These are phyloP conservation scores for Stramonita haemastoma DNA, from an alignment of 2,888 invertebrate genomes.

Conservation along the genomic window DNA sequence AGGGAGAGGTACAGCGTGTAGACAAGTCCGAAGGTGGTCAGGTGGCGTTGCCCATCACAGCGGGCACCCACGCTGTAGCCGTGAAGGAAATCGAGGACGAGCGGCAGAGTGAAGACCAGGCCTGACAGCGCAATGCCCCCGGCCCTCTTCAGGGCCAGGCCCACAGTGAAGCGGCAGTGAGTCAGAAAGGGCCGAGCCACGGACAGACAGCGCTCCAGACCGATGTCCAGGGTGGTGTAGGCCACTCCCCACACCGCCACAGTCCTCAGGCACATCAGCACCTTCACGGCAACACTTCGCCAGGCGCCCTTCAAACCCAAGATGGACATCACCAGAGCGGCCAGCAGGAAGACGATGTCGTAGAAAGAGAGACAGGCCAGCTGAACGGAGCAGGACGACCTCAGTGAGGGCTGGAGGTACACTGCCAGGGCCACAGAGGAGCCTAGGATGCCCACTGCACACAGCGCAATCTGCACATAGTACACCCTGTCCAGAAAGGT, in stretches of 20 bases:
- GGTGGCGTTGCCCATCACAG: not conserved
- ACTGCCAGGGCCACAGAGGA: not conserved
- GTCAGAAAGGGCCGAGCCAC: slow-evolving; percentile 31
- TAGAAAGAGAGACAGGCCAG: slow-evolving; percentile 30
- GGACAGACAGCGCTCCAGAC: slow-evolving; percentile 26
- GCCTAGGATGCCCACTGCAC: slow-evolving; percentile 15
- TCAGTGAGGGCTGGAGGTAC: not conserved
- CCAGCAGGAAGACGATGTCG: slow-evolving; percentile 25
- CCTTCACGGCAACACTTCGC: not conserved
- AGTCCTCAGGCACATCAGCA: slow-evolving; percentile 1
- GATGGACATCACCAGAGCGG: slow-evolving; percentile 10
- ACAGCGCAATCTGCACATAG: slow-evolving; percentile 25
- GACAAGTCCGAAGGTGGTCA: slow-evolving; percentile 37
- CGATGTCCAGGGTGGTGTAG: slow-evolving; percentile 36
- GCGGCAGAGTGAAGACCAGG: slow-evolving; percentile 23
- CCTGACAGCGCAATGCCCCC: slow-evolving; percentile 15
- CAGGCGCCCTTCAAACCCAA: not conserved
- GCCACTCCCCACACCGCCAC: slow-evolving; percentile 34
- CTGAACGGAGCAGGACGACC: slow-evolving; percentile 28
- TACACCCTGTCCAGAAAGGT: not conserved
- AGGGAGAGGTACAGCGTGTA: slow-evolving; percentile 36
- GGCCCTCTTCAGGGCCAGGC: slow-evolving; percentile 12
- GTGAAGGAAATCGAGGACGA: slow-evolving; percentile 27
- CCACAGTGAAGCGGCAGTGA: slow-evolving; percentile 28
- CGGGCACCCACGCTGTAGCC: slow-evolving; percentile 12